These are phyloP conservation scores for Elanoides forficatus DNA, from an alignment of 2,113 vertebrate genomes.

Conservation along the genomic window DNA sequence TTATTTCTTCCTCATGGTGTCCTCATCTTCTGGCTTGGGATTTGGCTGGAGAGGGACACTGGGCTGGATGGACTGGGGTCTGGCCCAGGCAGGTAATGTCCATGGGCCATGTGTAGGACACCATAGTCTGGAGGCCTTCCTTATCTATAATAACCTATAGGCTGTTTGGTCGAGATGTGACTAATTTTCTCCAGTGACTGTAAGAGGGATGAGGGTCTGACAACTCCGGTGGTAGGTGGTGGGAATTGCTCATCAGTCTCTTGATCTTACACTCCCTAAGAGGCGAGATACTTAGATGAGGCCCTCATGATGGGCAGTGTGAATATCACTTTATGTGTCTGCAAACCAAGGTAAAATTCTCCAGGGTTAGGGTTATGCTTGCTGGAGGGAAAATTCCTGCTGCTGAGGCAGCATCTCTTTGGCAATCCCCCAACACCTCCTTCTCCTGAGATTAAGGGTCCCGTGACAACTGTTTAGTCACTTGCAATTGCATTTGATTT, in stretches of 20 bases:
- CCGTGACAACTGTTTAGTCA: not conserved
- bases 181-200: not conserved
- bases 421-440: not conserved
- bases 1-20: not conserved
- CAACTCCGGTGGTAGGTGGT: not conserved
- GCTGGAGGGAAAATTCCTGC: not conserved
- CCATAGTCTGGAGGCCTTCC: not conserved
- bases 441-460: not conserved
- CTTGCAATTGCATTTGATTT: not conserved
- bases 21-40: not conserved
- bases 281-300: not conserved
- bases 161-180: not conserved
- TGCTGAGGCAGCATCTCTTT: not conserved
- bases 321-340: not conserved
- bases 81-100: not conserved
- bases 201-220: not conserved
- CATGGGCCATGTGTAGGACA: not conserved
- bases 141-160: not conserved
- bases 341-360: not conserved
- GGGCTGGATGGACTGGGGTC: accelerated
- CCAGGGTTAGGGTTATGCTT: not conserved
- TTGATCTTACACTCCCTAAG: not conserved
- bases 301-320: not conserved
- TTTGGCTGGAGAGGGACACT: not conserved
- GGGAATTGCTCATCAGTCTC: not conserved